A percentile compares a stretch with the other conserved stretches of the same genome.
These are phyloP conservation scores for Crypturellus tataupa DNA, from an alignment of 2,797 vertebrate species.

Conservation along the genomic window DNA sequence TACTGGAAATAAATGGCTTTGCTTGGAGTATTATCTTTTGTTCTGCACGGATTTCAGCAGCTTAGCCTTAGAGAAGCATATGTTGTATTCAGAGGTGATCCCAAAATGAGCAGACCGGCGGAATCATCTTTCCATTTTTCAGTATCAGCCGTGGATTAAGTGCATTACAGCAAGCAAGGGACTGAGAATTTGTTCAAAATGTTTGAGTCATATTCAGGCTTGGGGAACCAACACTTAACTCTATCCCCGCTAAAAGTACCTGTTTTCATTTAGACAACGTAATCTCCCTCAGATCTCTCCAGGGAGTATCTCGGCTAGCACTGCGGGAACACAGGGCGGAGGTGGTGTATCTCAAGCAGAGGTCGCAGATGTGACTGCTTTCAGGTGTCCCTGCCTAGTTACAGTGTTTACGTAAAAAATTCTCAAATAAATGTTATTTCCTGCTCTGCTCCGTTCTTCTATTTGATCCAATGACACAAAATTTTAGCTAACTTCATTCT, in stretches of 20 bases:
- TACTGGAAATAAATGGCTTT: neutral
- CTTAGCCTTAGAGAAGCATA: accelerated
- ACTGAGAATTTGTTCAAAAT: too few relatives aligned
- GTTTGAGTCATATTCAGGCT: too few relatives aligned
- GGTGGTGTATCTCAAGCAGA: neutral
- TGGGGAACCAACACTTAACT: neutral
- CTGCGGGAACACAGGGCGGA: neutral
- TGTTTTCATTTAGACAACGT: neutral
- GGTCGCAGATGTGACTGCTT: neutral
- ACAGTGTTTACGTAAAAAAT: accelerated
- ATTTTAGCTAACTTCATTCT: neutral
- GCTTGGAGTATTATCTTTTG: neutral
- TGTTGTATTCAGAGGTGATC: accelerated
- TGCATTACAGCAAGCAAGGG: too few relatives aligned
- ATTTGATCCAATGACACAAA: neutral
- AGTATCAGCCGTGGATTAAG: too few relatives aligned
- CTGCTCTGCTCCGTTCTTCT: neutral
- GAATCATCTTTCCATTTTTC: neutral
- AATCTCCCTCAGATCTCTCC: neutral
- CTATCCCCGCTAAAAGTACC: neutral
- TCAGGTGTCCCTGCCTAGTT: neutral
- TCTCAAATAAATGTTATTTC: neutral
- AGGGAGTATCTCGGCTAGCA: neutral
- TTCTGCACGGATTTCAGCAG: accelerated
- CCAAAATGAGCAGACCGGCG: neutral